A percentile compares a stretch with the other conserved stretches of the same genome.
Evolutionary conservation across 2,888 invertebrate species (phyloP).

Genomic region (Tolmerus cingulatus): DNA sequence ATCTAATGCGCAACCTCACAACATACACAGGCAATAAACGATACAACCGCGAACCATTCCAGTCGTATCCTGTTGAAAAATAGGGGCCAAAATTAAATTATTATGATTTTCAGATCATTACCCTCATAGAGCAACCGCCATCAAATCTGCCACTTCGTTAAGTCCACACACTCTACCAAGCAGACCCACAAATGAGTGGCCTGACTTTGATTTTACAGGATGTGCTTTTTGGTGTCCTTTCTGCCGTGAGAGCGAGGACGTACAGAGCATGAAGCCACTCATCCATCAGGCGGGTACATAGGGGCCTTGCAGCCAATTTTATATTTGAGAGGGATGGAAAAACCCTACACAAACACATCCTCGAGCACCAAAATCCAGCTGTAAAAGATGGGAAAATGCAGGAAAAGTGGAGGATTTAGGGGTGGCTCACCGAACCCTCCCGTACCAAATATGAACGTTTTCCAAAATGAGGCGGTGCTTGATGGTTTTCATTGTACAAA

Average conservation of each 20-base stretch:
- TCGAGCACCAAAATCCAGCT: not conserved
- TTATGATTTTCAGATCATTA: conserved; percentile 32
- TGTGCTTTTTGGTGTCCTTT: not conserved
- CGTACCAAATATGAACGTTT: not conserved
- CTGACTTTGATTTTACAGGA: conserved; percentile 26
- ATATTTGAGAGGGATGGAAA: not conserved
- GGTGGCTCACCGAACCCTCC: not conserved
- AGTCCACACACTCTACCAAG: conserved; percentile 8
- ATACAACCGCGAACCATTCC: not conserved
- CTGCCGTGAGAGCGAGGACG: not conserved
- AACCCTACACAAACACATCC: not conserved
- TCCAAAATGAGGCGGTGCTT: conserved; percentile 36
- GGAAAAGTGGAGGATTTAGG: not conserved
- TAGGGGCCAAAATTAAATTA: conserved; percentile 13
- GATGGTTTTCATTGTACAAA: not conserved
- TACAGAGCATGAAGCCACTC: not conserved
- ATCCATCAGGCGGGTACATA: not conserved
- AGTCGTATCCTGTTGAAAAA: not conserved
- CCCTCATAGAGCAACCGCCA: conserved; percentile 29
- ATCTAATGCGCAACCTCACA: conserved; percentile 21
- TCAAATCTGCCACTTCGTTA: conserved; percentile 31
- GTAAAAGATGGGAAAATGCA: conserved; percentile 1
- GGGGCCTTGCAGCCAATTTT: not conserved
- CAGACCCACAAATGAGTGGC: conserved; percentile 35
- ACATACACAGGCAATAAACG: not conserved